These are phyloP conservation scores for Machaerirhynchus nigripectus DNA, from an alignment of 2,113 vertebrate genomes.

Conservation along the genomic window DNA sequence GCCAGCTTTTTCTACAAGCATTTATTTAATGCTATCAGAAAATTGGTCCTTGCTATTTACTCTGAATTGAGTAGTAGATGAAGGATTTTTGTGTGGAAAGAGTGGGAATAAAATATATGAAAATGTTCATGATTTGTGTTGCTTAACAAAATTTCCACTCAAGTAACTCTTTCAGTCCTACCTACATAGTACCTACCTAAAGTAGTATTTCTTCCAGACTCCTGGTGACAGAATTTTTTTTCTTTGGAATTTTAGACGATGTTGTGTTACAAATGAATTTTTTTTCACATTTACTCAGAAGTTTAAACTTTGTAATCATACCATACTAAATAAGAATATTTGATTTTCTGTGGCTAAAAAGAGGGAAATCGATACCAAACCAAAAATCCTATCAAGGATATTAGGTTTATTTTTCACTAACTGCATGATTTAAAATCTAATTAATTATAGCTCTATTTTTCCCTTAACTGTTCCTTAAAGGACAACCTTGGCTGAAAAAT, in stretches of 20 bases:
- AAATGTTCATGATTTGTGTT: background rate
- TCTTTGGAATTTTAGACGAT: background rate
- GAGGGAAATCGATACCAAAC: constrained; percentile 4
- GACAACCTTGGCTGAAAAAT: background rate
- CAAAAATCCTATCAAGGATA: background rate
- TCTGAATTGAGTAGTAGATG: background rate
- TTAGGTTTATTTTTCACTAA: background rate
- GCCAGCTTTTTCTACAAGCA: background rate
- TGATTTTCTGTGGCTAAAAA: constrained; percentile 13
- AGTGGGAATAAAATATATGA: background rate
- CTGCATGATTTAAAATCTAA: background rate
- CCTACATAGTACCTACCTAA: background rate
- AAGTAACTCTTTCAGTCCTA: background rate
- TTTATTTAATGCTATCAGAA: background rate
- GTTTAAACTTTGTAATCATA: background rate
- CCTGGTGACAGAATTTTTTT: background rate
- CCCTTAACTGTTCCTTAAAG: background rate
- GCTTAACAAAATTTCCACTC: background rate
- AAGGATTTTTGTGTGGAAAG: background rate
- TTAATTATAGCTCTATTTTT: background rate
- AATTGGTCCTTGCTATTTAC: background rate
- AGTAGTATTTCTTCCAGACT: background rate
- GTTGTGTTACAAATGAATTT: background rate
- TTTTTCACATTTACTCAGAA: background rate
- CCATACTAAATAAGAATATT: background rate